A percentile compares a stretch with the other conserved stretches of the same genome.
Conservation (phyloP, 2,113 vertebrate genomes). For the human (Homo sapiens) region DNA sequence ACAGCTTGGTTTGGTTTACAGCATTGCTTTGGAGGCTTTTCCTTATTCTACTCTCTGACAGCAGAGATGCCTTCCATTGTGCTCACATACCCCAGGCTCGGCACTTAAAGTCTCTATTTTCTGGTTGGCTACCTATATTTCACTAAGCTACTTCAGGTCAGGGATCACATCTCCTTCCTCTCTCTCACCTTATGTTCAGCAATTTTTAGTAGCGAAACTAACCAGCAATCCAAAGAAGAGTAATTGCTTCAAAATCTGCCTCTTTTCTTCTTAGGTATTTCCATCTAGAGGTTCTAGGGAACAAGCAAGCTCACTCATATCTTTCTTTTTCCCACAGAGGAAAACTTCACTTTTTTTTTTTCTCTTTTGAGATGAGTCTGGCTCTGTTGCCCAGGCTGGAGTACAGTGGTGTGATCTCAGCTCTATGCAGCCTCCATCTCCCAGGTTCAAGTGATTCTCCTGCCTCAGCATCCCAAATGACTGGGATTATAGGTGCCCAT, state of each 20-base stretch:
- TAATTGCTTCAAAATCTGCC: background rate
- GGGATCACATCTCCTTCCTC: background rate
- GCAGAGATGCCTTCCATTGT: rapidly evolving
- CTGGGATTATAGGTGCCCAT: no score
- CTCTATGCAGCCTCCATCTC: no score
- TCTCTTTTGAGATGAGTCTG: no score
- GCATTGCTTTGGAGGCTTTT: background rate
- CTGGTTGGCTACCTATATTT: background rate
- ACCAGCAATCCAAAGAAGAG: background rate
- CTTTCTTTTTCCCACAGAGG: background rate
- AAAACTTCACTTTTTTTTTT: background rate
- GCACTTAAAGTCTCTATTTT: background rate
- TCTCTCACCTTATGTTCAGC: background rate
- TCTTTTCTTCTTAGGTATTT: background rate
- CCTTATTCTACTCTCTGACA: background rate
- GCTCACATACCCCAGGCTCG: rapidly evolving
- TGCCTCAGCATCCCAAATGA: no score
- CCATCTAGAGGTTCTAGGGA: background rate
- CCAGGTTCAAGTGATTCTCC: no score
- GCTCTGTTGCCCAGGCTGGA: no score
- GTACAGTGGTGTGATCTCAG: no score
- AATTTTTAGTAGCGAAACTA: background rate
- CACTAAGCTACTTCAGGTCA: background rate
- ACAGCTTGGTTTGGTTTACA: background rate
- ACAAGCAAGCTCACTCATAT: background rate